These are phyloP conservation scores for Zoanthus gigantus DNA, from an alignment of 92 coral and sea anemone genomes.

Conservation along the genomic window DNA sequence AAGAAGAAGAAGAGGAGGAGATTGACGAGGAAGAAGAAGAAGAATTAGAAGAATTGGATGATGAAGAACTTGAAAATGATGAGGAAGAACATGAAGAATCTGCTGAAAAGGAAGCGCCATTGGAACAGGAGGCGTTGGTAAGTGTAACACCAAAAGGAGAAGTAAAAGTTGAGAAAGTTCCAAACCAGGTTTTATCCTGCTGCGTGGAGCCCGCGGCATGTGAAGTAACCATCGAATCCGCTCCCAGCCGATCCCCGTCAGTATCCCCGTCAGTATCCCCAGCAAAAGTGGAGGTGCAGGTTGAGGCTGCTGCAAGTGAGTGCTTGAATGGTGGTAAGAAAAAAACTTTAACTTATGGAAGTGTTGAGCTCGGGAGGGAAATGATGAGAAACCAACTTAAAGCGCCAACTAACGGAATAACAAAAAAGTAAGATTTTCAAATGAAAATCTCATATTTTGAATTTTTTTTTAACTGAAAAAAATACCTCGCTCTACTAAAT, in stretches of 20 bases:
- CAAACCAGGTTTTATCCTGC: slow-evolving; percentile 24
- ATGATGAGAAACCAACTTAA: slow-evolving; percentile 17
- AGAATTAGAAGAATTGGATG: slow-evolving; percentile 25
- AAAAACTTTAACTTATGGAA: slow-evolving; percentile 19
- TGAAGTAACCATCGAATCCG: slow-evolving; percentile 34
- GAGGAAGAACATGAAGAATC: not conserved
- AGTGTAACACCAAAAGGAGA: slow-evolving; percentile 21
- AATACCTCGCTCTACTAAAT: not conserved
- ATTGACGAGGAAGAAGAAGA: slow-evolving; percentile 30
- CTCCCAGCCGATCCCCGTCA: slow-evolving; percentile 26
- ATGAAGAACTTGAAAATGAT: slow-evolving; percentile 33
- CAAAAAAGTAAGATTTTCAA: slow-evolving; percentile 21
- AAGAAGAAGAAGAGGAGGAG: slow-evolving; percentile 25
- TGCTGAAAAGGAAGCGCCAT: not conserved
- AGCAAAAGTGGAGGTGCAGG: slow-evolving; percentile 33
- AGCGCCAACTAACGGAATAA: slow-evolving; percentile 16
- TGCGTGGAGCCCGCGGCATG: slow-evolving; percentile 34
- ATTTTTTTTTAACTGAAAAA: not conserved
- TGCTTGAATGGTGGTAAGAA: not conserved
- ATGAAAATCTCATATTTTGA: not conserved
- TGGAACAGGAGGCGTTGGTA: not conserved
- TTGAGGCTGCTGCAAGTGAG: slow-evolving; percentile 28
- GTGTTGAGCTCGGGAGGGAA: slow-evolving; percentile 4
- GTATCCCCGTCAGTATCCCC: slow-evolving; percentile 43
- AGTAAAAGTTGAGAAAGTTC: slow-evolving; percentile 40